Base-by-base conservation (phyloP, 1,140 invertebrate genomes). In the Drosophila asahinai region DNA sequence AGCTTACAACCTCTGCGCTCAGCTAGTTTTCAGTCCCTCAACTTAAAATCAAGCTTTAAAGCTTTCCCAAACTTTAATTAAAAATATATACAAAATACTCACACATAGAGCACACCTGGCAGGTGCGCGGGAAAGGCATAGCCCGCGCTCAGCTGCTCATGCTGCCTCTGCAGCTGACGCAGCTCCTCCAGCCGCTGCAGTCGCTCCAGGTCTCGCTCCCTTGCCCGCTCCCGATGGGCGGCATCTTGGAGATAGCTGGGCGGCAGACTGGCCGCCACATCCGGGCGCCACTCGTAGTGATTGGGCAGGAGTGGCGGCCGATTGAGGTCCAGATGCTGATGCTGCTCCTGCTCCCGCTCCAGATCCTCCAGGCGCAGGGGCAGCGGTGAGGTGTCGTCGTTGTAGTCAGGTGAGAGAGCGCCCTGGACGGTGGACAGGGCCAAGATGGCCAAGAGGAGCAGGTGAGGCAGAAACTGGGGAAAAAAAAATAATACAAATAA, bases 61-160 rank as follows among this genome's bases (percentile, higher is more conserved):
- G 22, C 30, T 63, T 30, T 22, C 0, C 5, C 0, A 22, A 9
- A 19, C 4, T 6, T 7, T 30, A 30, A 30, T 30, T 9, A 19
- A 2, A 3, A 38, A 40, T 25, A 25, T 25, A 2, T 25, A 12
- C 0, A 12, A 38, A 38, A 25, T 38, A 84, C 77, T 81, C 62
- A 87, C 83, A 66, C 67, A 12, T 84, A 90, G 12, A 58, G 89
- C 19, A 62, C 68, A 49, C 48, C 68, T 55, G 51, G 60, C 40
- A 86, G 63, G 42, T 76, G 73, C 6, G 54, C 27, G 25, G 83
- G 84, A 55, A 89, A 59, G 3, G 86, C 78, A 48, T 89, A 89
- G 22, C 86, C 86, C 6, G 75, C 82, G 33, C 86, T 89, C 12
- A 89, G 71, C 62, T 89, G 86, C 47, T 80, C 75, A 49, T 89